Conservation (phyloP, 2,113 vertebrate species). For the Camarhynchus parvulus region DNA sequence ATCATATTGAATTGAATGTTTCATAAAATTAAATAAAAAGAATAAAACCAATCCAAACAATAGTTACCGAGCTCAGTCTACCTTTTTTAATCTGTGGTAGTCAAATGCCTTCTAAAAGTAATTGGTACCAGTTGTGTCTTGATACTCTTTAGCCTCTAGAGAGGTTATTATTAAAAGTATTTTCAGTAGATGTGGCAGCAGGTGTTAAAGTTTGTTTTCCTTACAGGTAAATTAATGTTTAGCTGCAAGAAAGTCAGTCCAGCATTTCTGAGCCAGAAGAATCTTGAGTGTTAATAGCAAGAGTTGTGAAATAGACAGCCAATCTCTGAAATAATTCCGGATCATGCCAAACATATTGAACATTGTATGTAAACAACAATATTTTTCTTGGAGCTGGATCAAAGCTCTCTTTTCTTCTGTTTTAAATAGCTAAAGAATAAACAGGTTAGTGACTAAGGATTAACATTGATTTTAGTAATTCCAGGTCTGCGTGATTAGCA, state of each 20-base stretch:
- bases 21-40: background rate
- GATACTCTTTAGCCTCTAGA: slow-evolving; percentile 34
- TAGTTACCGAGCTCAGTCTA: background rate
- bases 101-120: slow-evolving; percentile 28
- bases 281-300: slow-evolving; percentile 26
- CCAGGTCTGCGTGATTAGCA: background rate
- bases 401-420: slow-evolving; percentile 31
- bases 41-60: background rate
- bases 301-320: slow-evolving; percentile 24
- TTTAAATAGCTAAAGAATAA: slow-evolving; percentile 49
- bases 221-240: slow-evolving; percentile 38
- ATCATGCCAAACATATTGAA: slow-evolving; percentile 25
- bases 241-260: background rate
- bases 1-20: background rate
- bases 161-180: background rate
- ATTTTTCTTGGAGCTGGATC: slow-evolving; percentile 68
- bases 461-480: slow-evolving; percentile 5
- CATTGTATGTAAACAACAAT: background rate
- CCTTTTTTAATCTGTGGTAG: slow-evolving; percentile 8
- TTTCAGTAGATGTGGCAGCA: slow-evolving; percentile 12
- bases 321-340: slow-evolving; percentile 29
- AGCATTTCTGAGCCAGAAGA: slow-evolving; percentile 31
- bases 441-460: slow-evolving; percentile 44
- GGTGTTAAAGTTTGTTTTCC: background rate
- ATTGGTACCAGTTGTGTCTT: slow-evolving; percentile 12